Conservation (phyloP, 2,113 vertebrate genomes). For the Raja brachyura region DNA sequence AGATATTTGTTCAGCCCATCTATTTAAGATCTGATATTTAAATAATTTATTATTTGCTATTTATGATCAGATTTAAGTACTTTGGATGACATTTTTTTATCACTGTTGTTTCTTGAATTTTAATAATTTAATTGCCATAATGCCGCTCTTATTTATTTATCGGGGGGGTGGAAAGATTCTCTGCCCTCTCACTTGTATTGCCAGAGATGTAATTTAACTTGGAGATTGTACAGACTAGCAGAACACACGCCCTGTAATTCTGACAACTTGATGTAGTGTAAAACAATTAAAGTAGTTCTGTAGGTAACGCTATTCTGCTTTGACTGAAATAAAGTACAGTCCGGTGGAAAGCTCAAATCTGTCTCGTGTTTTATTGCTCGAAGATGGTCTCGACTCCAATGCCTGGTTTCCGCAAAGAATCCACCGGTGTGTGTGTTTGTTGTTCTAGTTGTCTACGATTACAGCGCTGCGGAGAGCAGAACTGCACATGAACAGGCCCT, state of each 20-base stretch:
- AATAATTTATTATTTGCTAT: slow-evolving; percentile 38
- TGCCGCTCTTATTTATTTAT: slow-evolving; percentile 25
- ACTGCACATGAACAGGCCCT: too few species aligned
- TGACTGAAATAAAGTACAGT: slow-evolving; percentile 41
- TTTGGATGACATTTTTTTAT: slow-evolving; percentile 21
- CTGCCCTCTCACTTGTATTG: background rate
- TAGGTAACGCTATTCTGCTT: slow-evolving; percentile 37
- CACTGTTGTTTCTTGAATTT: slow-evolving; percentile 28
- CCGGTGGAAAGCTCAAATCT: slow-evolving; percentile 41
- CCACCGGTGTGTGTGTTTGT: too few species aligned
- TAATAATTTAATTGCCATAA: slow-evolving; percentile 28
- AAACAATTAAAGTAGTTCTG: slow-evolving; percentile 35
- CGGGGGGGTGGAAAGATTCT: background rate
- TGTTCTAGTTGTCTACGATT: too few species aligned
- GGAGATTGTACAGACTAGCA: slow-evolving; percentile 26
- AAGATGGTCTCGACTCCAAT: background rate
- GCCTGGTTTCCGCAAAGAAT: too few species aligned
- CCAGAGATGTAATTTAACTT: slow-evolving; percentile 37
- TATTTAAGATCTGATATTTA: slow-evolving; percentile 38
- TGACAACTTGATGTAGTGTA: slow-evolving; percentile 36
- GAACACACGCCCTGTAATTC: slow-evolving; percentile 30
- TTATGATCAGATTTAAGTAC: slow-evolving; percentile 34
- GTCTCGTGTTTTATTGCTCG: background rate
- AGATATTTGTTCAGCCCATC: slow-evolving; percentile 21
- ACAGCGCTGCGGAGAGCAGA: too few species aligned